Evolutionary conservation across 2,113 vertebrate species (phyloP), one percentile per base, ranked within the genome.

Genomic region (Pseudolaguvia tuberculata): DNA sequence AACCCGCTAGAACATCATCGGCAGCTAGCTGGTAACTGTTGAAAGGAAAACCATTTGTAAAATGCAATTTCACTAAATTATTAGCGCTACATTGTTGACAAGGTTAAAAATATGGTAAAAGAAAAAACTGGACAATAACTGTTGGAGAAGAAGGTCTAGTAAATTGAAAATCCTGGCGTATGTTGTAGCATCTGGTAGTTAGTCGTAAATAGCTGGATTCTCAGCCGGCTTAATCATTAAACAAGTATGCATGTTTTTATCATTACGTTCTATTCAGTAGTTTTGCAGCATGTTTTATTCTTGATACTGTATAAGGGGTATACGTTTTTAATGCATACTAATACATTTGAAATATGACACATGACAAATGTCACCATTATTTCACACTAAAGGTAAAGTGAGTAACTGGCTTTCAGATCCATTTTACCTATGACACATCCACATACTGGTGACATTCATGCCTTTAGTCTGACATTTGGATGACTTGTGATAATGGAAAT

Each of bases 311-410:
- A 50, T 27, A 14, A 15, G 21, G 35, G 35, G 21, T 15, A 45
- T 39, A 12, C 15, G 8, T 63, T 47, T 47, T 42, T 66, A 11
- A 29, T 48, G 23, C 3, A 25, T 50, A 47, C 45, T 12, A 29
- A 27, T 18, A 17, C 15, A 67, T 67, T 67, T 67, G 25, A 67
- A 67, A 42, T 50, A 20, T 50, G 45, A 66, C 63, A 3, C 42
- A 66, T 21, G 42, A 21, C 21, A 48, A 21, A 66, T 12, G 48
- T 10, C 39, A 7, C 17, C 25, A 66, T 48, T 15, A 66, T 66
- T 66, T 15, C 63, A 48, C 14, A 66, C 42, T 48, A 21, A 8
- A 66, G 14, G 4, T 66, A 66, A 6, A 48, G 63, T 27, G 45
- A 66, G 45, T 27, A 66, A 48, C 15, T 8, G 27, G 23, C 21